These are phyloP conservation scores for Halcyon badia DNA, from an alignment of 2,797 vertebrate genomes.

Conservation along the genomic window DNA sequence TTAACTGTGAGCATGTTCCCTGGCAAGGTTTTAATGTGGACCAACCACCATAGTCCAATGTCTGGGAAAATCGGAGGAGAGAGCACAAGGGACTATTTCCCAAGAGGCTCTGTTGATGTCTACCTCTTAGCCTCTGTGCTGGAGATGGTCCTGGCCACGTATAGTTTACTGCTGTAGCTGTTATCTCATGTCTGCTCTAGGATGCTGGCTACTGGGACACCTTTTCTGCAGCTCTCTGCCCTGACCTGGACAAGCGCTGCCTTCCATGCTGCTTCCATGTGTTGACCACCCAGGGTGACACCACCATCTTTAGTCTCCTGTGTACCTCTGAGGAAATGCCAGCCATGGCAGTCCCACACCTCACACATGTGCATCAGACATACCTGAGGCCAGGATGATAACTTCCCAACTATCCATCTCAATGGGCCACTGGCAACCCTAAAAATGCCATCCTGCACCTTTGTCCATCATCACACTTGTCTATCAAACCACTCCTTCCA, in stretches of 20 bases:
- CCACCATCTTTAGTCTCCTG: background rate
- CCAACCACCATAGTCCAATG: background rate
- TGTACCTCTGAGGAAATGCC: conserved; percentile 24
- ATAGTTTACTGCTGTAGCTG: background rate
- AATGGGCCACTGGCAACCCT: background rate
- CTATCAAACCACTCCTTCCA: background rate
- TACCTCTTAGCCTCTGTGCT: background rate
- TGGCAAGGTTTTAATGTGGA: background rate
- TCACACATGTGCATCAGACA: background rate
- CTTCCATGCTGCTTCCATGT: background rate
- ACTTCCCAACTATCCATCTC: background rate
- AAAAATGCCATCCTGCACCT: fast-evolving
- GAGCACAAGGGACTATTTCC: background rate
- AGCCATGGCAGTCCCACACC: background rate
- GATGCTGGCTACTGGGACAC: background rate
- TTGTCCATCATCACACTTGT: background rate
- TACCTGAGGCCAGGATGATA: background rate
- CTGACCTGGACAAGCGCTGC: background rate
- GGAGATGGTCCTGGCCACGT: background rate
- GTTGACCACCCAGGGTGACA: background rate
- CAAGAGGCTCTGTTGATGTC: background rate
- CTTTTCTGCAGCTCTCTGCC: background rate
- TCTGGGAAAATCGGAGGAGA: background rate
- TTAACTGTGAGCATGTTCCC: background rate
- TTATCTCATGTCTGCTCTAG: background rate